A percentile compares a stretch with the other conserved stretches of the same genome.
phyloP scores from a whole-genome alignment of 2,888 invertebrate species.

The Meandrusa payeni region DNA sequence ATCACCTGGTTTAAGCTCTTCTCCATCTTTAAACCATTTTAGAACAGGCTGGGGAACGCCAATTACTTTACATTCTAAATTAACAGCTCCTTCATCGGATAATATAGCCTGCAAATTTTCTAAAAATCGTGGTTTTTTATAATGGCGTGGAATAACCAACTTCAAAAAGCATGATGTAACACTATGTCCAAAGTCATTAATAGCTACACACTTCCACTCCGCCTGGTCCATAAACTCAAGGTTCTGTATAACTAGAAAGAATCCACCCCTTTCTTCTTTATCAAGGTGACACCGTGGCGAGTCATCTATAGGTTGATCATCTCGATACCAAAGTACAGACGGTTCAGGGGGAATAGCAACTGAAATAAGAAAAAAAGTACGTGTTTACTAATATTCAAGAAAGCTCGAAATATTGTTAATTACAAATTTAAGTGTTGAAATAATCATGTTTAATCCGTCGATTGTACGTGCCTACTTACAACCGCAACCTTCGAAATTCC shows the following conservation, averaged over 20 bases:
- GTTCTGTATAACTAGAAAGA: constrained; percentile 85
- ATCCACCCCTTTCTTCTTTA: constrained; percentile 86
- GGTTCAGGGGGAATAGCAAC: constrained; percentile 91
- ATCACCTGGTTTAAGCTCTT: constrained; percentile 93
- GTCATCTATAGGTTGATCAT: constrained; percentile 88
- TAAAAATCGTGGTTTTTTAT: constrained; percentile 92
- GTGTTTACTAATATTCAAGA: neutral
- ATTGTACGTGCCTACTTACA: no score
- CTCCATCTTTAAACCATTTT: constrained; percentile 96
- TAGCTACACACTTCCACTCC: constrained; percentile 95
- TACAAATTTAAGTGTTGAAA: constrained; percentile 3
- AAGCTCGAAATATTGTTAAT: constrained; percentile 8
- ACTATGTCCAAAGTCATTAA: constrained; percentile 94
- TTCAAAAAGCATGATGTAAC: constrained; percentile 93
- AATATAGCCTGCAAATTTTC: constrained; percentile 92
- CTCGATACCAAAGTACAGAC: constrained; percentile 92
- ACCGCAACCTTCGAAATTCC: no score
- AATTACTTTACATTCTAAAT: constrained; percentile 95
- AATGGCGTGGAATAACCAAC: constrained; percentile 92
- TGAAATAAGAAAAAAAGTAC: constrained; percentile 47
- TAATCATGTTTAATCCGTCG: no score
- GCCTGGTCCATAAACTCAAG: constrained; percentile 93
- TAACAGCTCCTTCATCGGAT: constrained; percentile 94
- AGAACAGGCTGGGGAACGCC: constrained; percentile 94
- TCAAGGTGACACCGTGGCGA: constrained; percentile 83